Evolutionary conservation across 2,797 vertebrate genomes (phyloP).

Genomic region (Holocentrus rufus): DNA sequence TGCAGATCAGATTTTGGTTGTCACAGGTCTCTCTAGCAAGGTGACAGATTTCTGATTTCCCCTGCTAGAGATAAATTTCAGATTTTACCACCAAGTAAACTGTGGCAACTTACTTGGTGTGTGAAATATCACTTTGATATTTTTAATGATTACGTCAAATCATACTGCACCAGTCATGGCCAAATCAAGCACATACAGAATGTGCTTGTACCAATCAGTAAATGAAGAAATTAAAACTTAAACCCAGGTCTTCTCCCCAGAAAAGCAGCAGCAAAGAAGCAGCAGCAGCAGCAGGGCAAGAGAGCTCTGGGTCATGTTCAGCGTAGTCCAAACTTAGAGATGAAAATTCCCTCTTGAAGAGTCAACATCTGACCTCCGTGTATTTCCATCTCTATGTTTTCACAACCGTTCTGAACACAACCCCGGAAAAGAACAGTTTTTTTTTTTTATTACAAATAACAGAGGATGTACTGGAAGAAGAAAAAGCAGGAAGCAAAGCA

Average conservation of each 20-base stretch:
- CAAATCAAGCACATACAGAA: neutral
- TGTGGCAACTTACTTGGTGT: neutral
- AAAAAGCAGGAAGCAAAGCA: conserved; percentile 98
- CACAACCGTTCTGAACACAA: conserved; percentile 76
- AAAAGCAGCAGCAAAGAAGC: conserved; percentile 62
- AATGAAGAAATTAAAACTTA: conserved; percentile 10
- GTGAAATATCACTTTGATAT: neutral
- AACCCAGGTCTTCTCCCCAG: conserved; percentile 32
- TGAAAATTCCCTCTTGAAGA: conserved; percentile 54
- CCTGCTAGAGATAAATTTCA: neutral
- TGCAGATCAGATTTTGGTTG: too few relatives aligned
- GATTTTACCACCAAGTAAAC: neutral
- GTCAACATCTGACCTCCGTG: conserved; percentile 42
- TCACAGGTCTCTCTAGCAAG: too few relatives aligned
- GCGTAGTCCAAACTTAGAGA: conserved; percentile 55
- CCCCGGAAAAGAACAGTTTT: conserved; percentile 59
- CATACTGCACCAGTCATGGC: neutral
- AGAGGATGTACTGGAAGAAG: conserved; percentile 72
- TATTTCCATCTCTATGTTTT: conserved; percentile 60
- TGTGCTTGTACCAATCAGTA: neutral
- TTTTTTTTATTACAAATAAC: conserved; percentile 59
- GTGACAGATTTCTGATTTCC: neutral
- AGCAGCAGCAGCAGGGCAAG: conserved; percentile 52
- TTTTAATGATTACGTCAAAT: neutral
- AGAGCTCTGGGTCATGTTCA: conserved; percentile 70